These are phyloP conservation scores for Cirrhinus mrigala DNA, from an alignment of 2,797 vertebrate genomes.

Conservation along the genomic window DNA sequence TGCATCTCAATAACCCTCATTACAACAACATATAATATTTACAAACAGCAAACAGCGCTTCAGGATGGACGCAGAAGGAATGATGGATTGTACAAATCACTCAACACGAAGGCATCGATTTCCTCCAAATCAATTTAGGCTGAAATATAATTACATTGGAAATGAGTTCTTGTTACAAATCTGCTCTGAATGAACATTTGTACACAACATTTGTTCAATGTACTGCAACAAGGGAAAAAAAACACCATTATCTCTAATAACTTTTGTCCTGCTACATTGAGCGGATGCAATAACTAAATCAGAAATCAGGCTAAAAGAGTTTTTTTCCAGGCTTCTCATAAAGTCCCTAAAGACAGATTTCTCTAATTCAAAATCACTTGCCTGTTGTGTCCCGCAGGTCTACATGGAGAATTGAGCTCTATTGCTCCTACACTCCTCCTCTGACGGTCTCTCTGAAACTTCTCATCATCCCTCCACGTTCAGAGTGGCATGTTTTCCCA, in stretches of 20 bases:
- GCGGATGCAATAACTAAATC: not conserved
- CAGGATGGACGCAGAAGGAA: not conserved
- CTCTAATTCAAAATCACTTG: constrained; percentile 3
- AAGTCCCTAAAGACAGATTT: not conserved
- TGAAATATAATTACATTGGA: constrained; percentile 56
- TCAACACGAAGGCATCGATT: constrained; percentile 67
- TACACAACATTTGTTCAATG: not conserved
- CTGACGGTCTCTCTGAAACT: constrained; percentile 49
- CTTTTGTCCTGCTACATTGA: not conserved
- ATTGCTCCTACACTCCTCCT: constrained; percentile 15
- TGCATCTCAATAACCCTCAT: constrained; percentile 70
- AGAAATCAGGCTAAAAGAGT: not conserved
- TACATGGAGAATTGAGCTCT: not conserved
- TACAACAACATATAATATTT: constrained; percentile 61
- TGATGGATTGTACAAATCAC: constrained; percentile 19
- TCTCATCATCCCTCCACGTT: constrained; percentile 64
- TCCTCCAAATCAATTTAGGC: constrained; percentile 67
- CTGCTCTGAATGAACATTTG: not conserved
- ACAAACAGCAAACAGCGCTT: constrained; percentile 26
- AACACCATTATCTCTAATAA: not conserved
- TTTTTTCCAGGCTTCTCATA: not conserved
- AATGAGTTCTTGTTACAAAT: constrained; percentile 31
- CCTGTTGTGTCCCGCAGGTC: constrained; percentile 28
- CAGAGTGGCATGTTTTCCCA: constrained; percentile 62
- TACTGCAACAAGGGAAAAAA: not conserved